Evolutionary conservation across 1,140 invertebrate species (phyloP), one percentile per base, ranked within the genome.

Genomic region (Colletes gigas): DNA sequence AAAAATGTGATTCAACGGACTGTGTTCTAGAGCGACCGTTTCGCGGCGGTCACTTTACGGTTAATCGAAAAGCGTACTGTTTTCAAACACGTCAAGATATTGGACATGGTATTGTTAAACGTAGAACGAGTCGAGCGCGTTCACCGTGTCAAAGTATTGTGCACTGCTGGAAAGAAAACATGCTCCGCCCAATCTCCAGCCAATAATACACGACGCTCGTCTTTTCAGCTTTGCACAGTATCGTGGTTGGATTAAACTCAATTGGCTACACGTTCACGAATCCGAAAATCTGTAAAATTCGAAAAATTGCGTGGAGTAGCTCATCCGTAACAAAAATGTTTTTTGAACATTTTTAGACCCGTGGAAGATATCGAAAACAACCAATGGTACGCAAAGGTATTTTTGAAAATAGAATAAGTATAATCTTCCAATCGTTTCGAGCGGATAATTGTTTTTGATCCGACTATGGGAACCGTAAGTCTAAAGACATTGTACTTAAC

Each of bases 401-500:
- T 30, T 30, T 30, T 30, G 30, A 30, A 30, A 30, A 30, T 30
- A 30, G 30, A 30, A 30, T 30, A 30, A 30, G 30, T 30, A 30
- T 30, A 30, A 30, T 2, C 30, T 30, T 30, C 0, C 30, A 30
- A 52, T 50, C 17, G 17, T 1, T 0, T 67, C 5, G 41, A 63
- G 30, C 6, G 4, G 14, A 3, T 12, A 30, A 12, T 14, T 30
- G 3, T 39, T 62, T 62, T 30, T n/a, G 10, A 47, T 15, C 39
- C 39, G 15, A 50, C 8, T 17, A 47, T 19, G 14, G 10, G 10
- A 30, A 71, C 54, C 17, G n/a, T 17, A 9, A 14, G 10, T 41
- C 14, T 4, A 41, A 17, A 17, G 50, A 52, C 15, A 52, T 50
- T 54, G 71, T 75, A 80, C 72, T 80, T 68, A 75, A 67, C 3